These are phyloP conservation scores for Baccha elongata DNA, from an alignment of 2,888 invertebrate genomes.

Conservation along the genomic window DNA sequence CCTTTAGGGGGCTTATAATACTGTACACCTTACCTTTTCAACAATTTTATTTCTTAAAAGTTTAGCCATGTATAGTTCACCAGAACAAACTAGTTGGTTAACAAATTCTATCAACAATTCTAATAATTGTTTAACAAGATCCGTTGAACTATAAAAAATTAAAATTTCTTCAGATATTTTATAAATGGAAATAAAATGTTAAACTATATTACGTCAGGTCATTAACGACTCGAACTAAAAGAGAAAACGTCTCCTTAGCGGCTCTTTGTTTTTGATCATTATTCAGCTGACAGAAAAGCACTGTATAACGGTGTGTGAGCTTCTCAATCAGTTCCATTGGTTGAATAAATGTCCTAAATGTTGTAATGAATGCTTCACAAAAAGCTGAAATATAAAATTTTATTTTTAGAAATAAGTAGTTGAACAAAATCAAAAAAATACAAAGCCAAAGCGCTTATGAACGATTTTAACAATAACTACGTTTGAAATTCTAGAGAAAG, in stretches of 20 bases:
- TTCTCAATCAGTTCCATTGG: slow-evolving; percentile 94
- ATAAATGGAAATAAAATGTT: neutral
- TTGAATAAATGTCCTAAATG: slow-evolving; percentile 97
- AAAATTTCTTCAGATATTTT: neutral
- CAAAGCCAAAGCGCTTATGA: slow-evolving; percentile 36
- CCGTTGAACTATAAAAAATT: slow-evolving; percentile 87
- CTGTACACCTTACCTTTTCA: slow-evolving; percentile 93
- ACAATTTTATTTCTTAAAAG: slow-evolving; percentile 94
- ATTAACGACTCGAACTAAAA: slow-evolving; percentile 96
- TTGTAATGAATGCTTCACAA: slow-evolving; percentile 97
- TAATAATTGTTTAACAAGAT: slow-evolving; percentile 91
- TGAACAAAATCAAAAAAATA: slow-evolving; percentile 19
- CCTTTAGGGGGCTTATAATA: neutral
- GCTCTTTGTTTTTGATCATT: slow-evolving; percentile 88
- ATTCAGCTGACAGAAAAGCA: slow-evolving; percentile 87
- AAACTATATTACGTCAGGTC: slow-evolving; percentile 93
- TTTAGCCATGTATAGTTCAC: slow-evolving; percentile 95
- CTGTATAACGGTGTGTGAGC: slow-evolving; percentile 86
- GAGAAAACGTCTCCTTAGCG: slow-evolving; percentile 93
- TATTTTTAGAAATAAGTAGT: neutral
- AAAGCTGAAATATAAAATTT: slow-evolving; percentile 77
- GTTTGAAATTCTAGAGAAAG: slow-evolving; percentile 34
- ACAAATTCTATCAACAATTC: slow-evolving; percentile 95
- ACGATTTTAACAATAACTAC: no score
- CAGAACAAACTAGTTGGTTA: slow-evolving; percentile 94